Evolutionary conservation across 2,113 vertebrate species (phyloP), one percentile per base, ranked within the genome.

Genomic region (Mesembrinibis cayennensis): DNA sequence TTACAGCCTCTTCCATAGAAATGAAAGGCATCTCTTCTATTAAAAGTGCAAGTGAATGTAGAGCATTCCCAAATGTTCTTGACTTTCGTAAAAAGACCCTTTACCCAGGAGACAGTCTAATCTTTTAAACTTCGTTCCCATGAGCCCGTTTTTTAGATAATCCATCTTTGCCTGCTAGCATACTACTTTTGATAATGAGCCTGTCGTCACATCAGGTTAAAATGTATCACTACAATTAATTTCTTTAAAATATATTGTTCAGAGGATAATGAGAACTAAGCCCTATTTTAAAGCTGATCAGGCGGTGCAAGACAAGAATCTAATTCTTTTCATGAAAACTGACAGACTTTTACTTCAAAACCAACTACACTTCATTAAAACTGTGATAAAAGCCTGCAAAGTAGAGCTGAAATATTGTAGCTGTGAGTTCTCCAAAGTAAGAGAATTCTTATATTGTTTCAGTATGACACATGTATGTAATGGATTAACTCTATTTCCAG

Each of bases 171-270:
- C 96, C 96, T 97, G 55, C 90, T 91, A 91, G 94, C 89, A 97
- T 97, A 73, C 83, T 87, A 49, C 95, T 97, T 87, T 80, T 62
- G 30, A 93, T 97, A 98, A 98, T 96, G 94, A 98, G 93, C 87
- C 82, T 96, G 93, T 96, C 67, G 38, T 95, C 84, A 88, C 91
- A 97, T 96, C 89, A 97, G 91, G 97, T 97, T 96, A 97, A 97
- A 98, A 98, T 94, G 69, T 86, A 97, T 96, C 94, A 93, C 89
- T 91, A 97, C 93, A 93, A 97, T 97, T 98, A 97, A 98, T 97
- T 97, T 96, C 86, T 81, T 67, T 90, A 85, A 96, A 94, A 95
- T 92, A 95, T 34, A 94, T 90, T 98, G 59, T 95, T 98, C 87
- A 69, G 89, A 93, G 83, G 80, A 96, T 98, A 97, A 98, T 97